Conservation (phyloP, 2,113 vertebrate genomes). For the Phoenicopterus ruber region DNA sequence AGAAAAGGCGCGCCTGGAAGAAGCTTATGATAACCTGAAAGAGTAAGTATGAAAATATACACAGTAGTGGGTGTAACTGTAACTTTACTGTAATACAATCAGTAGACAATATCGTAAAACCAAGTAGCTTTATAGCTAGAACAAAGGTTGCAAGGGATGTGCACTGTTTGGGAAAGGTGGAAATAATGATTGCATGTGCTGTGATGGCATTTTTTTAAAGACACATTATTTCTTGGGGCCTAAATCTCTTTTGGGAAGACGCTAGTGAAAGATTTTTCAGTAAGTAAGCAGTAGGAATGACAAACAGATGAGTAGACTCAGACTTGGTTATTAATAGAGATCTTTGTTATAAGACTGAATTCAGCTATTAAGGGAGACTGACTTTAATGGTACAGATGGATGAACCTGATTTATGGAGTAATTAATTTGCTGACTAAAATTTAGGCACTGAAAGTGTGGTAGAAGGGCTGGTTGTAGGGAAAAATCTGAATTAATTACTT, state of each 20-base stretch:
- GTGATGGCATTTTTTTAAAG: not conserved
- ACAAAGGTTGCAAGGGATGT: not conserved
- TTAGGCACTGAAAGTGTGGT: not conserved
- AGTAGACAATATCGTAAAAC: not conserved
- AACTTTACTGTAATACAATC: not conserved
- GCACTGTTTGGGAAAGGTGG: not conserved
- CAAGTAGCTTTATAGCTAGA: not conserved
- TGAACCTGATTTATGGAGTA: not conserved
- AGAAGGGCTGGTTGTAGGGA: not conserved
- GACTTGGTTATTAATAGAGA: not conserved
- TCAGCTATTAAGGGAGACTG: not conserved
- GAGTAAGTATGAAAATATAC: constrained; percentile 84
- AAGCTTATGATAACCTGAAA: constrained; percentile 94
- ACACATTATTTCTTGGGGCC: not conserved
- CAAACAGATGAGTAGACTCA: not conserved
- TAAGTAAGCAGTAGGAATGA: not conserved
- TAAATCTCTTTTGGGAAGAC: not conserved
- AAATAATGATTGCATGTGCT: not conserved
- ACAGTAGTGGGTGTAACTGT: not conserved
- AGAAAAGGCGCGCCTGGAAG: constrained; percentile 93
- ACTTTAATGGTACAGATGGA: not conserved
- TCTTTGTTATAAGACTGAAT: not conserved
- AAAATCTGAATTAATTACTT: not conserved
- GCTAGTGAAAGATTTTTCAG: not conserved
- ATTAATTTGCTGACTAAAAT: not conserved